phyloP scores from a whole-genome alignment of 2,113 vertebrate genomes.

The Callocephalon fimbriatum region DNA sequence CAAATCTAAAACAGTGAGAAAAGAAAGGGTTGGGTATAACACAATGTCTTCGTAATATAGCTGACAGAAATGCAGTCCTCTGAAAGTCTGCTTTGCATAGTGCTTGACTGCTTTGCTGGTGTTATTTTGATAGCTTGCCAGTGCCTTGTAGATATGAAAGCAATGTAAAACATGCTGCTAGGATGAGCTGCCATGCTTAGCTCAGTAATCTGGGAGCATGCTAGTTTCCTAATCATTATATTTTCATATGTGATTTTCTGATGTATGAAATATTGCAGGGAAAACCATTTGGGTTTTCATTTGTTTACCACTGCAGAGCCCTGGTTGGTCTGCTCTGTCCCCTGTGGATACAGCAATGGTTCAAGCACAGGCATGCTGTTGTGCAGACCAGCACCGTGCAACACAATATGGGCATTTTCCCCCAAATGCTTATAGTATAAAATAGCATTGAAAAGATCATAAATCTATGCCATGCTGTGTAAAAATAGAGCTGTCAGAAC shows the following conservation, averaged over 20 bases:
- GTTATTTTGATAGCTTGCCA: neutral
- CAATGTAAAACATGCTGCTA: neutral
- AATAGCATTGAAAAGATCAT: neutral
- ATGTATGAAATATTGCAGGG: neutral
- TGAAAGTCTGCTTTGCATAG: neutral
- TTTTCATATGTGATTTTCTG: neutral
- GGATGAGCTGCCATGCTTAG: neutral
- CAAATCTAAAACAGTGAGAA: slow-evolving; percentile 29
- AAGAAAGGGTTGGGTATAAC: neutral
- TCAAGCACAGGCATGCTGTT: neutral
- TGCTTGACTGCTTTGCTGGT: neutral
- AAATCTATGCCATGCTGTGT: neutral
- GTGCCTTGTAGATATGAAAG: slow-evolving; percentile 17
- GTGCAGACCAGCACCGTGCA: rapidly evolving
- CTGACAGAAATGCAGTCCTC: neutral
- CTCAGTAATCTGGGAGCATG: neutral
- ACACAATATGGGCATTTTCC: neutral
- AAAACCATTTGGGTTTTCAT: neutral
- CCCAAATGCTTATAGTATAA: neutral
- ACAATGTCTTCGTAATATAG: neutral
- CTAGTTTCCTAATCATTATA: neutral
- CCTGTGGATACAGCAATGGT: neutral
- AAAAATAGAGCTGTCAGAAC: neutral
- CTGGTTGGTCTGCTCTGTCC: neutral
- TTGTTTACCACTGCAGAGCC: neutral